A percentile compares a stretch with the other conserved stretches of the same genome.
These are phyloP conservation scores for Enteromius radiatus DNA, from an alignment of 2,797 vertebrate genomes.

Conservation along the genomic window DNA sequence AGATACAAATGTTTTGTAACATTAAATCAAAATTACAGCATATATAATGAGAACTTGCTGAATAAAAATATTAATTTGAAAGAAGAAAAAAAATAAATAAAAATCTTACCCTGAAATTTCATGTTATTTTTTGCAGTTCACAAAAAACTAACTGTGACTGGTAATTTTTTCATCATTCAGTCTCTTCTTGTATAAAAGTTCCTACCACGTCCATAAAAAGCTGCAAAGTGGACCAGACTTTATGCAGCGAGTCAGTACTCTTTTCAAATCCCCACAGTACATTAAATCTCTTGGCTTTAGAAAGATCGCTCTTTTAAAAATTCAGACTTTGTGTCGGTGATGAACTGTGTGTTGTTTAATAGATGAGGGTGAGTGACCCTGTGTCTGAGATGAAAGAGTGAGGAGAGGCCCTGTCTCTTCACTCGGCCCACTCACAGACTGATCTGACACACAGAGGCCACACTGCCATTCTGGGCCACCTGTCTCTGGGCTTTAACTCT, in stretches of 20 bases:
- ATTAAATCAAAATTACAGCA: too few relatives aligned
- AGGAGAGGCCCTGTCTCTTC: slow-evolving; percentile 43
- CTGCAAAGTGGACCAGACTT: background rate
- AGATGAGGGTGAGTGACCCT: slow-evolving; percentile 24
- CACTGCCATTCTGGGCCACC: slow-evolving; percentile 33
- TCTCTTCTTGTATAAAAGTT: background rate
- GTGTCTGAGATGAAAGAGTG: slow-evolving; percentile 11
- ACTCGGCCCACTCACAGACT: slow-evolving; percentile 46
- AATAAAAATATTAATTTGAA: too few relatives aligned
- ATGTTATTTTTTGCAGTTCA: too few relatives aligned
- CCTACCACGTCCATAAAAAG: background rate
- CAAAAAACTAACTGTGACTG: too few relatives aligned
- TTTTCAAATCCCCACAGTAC: background rate
- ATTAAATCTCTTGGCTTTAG: background rate
- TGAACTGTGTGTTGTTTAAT: slow-evolving; percentile 58
- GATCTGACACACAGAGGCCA: slow-evolving; percentile 52
- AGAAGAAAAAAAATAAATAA: too few relatives aligned
- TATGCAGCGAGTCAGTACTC: background rate
- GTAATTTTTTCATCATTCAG: too few relatives aligned
- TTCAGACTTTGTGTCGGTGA: slow-evolving; percentile 11
- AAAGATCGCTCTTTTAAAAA: slow-evolving; percentile 14
- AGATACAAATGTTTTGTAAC: too few relatives aligned
- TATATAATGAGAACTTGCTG: too few relatives aligned
- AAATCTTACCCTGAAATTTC: too few relatives aligned
- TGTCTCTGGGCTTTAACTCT: slow-evolving; percentile 23